Percentiles rank a stretch among this genome's conserved stretches.
These are phyloP conservation scores for Chaetura pelagica DNA, from an alignment of 2,113 vertebrate species.

Conservation along the genomic window DNA sequence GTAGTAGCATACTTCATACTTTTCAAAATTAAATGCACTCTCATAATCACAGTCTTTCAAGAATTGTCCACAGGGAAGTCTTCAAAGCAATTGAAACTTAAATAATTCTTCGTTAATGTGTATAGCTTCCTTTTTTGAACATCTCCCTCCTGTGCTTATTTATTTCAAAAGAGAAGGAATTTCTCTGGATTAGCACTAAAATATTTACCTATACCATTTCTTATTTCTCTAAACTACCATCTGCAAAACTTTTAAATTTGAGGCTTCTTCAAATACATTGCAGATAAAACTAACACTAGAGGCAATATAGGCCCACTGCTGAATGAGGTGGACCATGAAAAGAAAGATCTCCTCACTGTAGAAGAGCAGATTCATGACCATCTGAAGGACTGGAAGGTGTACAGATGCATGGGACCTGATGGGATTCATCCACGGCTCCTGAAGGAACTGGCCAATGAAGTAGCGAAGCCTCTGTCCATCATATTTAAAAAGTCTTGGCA, in stretches of 20 bases:
- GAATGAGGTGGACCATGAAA: too few relatives aligned
- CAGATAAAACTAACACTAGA: too few relatives aligned
- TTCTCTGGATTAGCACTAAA: background rate
- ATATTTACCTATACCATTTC: background rate
- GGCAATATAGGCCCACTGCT: too few relatives aligned
- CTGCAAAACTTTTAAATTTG: background rate
- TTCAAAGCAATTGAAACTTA: background rate
- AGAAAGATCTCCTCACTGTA: too few relatives aligned
- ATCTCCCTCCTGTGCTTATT: background rate
- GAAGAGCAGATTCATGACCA: too few relatives aligned
- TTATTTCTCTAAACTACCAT: background rate
- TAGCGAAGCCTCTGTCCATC: too few relatives aligned
- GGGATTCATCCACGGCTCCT: too few relatives aligned
- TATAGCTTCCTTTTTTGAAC: background rate
- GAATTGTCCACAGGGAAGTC: background rate
- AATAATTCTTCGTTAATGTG: background rate
- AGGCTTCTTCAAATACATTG: too few relatives aligned
- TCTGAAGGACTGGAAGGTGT: too few relatives aligned
- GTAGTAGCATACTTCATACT: fast-evolving
- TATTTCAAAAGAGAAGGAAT: background rate
- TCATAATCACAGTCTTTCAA: background rate
- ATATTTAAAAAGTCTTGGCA: too few relatives aligned
- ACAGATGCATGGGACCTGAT: too few relatives aligned
- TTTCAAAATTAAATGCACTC: background rate
- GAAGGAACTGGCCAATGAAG: too few relatives aligned